Conservation (phyloP, 1,140 invertebrate genomes). For the Bombus sibiricus region DNA sequence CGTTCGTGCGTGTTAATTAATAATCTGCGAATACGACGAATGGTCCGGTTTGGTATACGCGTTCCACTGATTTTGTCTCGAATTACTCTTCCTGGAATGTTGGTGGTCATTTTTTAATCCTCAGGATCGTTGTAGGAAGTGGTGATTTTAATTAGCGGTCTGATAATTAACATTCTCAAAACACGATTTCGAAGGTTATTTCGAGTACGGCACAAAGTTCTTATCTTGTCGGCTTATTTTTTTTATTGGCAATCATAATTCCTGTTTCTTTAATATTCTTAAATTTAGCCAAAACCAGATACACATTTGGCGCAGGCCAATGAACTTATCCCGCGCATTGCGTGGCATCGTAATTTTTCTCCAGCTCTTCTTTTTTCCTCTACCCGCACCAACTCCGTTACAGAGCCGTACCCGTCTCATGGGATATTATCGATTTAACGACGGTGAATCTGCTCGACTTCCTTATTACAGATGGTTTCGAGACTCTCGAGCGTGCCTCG, state of each 20-base stretch:
- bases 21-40: slow-evolving; percentile 15
- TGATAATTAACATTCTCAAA: neutral
- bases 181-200: neutral
- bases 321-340: neutral
- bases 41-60: neutral
- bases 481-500: slow-evolving; percentile 14
- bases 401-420: slow-evolving; percentile 34
- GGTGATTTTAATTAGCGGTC: neutral
- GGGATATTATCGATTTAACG: slow-evolving; percentile 75
- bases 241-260: slow-evolving; percentile 11
- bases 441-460: slow-evolving; percentile 53
- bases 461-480: slow-evolving; percentile 52
- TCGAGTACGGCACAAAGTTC: neutral
- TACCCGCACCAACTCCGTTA: slow-evolving; percentile 6
- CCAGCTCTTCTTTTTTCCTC: too few species aligned
- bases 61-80: neutral
- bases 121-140: neutral
- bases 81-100: neutral
- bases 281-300: slow-evolving; percentile 18
- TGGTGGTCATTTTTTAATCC: neutral
- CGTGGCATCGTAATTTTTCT: slow-evolving; percentile 21
- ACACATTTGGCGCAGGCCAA: slow-evolving; percentile 2
- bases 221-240: neutral
- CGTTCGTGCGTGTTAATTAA: slow-evolving; percentile 72
- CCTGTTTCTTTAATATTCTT: neutral